Conservation (phyloP, 2,888 invertebrate genomes). For the Sarcophaga variegata region DNA sequence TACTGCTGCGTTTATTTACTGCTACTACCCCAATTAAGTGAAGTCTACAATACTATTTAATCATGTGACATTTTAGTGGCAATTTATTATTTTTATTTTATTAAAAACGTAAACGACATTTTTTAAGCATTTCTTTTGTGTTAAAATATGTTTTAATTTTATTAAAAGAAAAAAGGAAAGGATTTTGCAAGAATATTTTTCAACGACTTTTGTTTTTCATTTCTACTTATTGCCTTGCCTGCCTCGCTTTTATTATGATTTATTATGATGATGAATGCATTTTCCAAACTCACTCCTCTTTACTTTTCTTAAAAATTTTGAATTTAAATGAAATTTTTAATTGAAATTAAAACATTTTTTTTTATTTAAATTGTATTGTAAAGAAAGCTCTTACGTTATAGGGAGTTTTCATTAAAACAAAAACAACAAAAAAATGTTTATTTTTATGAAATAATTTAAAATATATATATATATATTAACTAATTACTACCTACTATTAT, state of each 20-base stretch:
- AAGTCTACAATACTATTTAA: neutral
- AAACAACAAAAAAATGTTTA: no score
- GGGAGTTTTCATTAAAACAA: no score
- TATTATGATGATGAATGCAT: constrained; percentile 7
- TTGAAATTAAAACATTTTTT: neutral
- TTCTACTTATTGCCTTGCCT: neutral
- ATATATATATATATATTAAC: neutral
- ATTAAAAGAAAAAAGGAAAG: neutral
- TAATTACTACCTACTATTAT: neutral
- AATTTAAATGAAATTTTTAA: neutral
- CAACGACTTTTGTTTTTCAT: neutral
- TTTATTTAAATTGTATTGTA: no score
- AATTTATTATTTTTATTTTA: neutral
- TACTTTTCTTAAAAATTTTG: neutral
- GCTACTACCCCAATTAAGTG: constrained; percentile 4
- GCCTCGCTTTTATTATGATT: constrained; percentile 29
- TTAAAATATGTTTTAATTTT: neutral
- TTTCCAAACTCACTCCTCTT: neutral
- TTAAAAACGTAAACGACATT: constrained; percentile 27
- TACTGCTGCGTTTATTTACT: neutral
- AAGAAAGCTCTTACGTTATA: no score
- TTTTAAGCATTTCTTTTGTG: constrained; percentile 36
- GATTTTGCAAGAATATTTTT: neutral
- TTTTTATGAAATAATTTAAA: no score
- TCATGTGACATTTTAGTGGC: neutral